Base-by-base conservation (phyloP, 2,113 vertebrate genomes). In the Forbesichthys agassizii region DNA sequence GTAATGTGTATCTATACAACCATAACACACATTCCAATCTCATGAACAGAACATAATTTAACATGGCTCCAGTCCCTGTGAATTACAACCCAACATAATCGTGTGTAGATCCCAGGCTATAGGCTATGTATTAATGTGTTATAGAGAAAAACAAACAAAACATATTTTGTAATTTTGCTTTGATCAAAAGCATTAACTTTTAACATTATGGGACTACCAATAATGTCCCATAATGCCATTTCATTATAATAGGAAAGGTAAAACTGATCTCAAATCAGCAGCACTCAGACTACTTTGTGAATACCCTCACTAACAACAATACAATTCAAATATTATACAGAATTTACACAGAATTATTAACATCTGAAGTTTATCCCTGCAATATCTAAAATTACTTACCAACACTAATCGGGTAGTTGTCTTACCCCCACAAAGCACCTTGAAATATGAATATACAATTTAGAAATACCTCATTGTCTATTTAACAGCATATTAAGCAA, bases 291-390 rank as follows among this genome's bases (percentile, higher is more conserved):
- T 9, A 13, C 71, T 48, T 68, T 47, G 69, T 62, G 76, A 79
- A 76, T 16, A 57, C 73, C 77, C 78, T 77, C 84, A 75, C 74
- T 84, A 84, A 86, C 53, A 73, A 78, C 79, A 79, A 84, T 64
- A 85, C 48, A 80, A 86, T 82, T 86, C 86, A 88, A 90, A 88
- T 88, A 82, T 79, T 82, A 77, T 88, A 91, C 88, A 90, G 75
- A 62, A 76, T 86, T 88, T 88, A 80, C 87, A 83, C 81, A 87
- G 59, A 86, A 79, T 81, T 14, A 68, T 47, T 51, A 61, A 18
- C 48, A 62, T 61, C 33, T n/a, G 4, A 6, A 3, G 10, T 3
- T 68, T 60, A 33, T 61, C 48, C 68, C 66, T 62, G 52, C 64
- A 56, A 74, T 64, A 60, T 57, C 54, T 55, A 56, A 69, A 59